phyloP scores from a whole-genome alignment of 2,888 invertebrate genomes.

The Drosophila glabriapex region DNA sequence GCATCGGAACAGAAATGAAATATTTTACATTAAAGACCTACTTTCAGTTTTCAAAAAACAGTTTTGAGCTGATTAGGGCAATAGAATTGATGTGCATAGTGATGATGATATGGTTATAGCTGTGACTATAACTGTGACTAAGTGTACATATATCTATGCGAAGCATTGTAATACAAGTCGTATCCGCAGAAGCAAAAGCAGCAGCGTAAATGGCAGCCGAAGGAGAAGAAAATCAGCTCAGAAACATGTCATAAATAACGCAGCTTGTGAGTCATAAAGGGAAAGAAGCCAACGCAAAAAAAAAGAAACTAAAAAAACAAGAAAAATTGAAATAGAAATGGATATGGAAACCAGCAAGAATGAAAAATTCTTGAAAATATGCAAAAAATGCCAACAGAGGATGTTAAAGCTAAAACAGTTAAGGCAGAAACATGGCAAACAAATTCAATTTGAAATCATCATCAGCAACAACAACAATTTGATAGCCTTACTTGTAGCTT shows the following conservation, averaged over 20 bases:
- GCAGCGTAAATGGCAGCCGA: constrained; percentile 5
- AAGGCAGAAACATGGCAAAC: constrained; percentile 7
- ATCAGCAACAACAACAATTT: constrained; percentile 11
- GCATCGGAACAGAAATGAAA: background rate
- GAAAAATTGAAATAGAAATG: constrained; percentile 14
- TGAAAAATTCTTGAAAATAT: constrained; percentile 23
- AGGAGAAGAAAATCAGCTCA: constrained; percentile 42
- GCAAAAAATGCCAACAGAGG: background rate
- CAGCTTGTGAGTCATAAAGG: constrained; percentile 57
- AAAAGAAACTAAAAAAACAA: background rate
- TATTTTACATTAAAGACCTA: background rate
- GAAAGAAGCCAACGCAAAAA: constrained; percentile 10
- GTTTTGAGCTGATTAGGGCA: background rate
- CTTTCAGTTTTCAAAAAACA: background rate
- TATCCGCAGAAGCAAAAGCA: constrained; percentile 2
- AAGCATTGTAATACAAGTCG: constrained; percentile 22
- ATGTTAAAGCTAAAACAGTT: constrained; percentile 10
- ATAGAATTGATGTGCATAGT: background rate
- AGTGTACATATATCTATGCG: background rate
- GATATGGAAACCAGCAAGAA: background rate
- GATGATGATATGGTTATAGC: background rate
- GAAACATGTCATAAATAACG: constrained; percentile 67
- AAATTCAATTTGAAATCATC: constrained; percentile 36
- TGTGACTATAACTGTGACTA: constrained; percentile 4
- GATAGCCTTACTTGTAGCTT: constrained; percentile 11